Evolutionary conservation across 2,797 vertebrate species (phyloP).

Genomic region (Tangara arthus): DNA sequence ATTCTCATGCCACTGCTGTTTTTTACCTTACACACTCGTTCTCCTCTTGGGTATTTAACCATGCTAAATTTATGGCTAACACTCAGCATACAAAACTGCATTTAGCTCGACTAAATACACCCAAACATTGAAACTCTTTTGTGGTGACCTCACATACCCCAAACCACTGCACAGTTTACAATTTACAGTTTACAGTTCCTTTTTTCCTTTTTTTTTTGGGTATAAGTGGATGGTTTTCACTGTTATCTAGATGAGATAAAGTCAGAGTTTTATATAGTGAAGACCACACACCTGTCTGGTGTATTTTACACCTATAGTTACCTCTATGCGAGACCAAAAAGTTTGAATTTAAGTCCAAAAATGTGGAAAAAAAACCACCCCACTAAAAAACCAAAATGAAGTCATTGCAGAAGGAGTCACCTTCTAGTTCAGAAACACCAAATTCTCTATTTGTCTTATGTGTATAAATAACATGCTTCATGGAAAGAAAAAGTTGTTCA

Average conservation of each 20-base stretch:
- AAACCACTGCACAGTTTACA: neutral
- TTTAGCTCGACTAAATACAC: neutral
- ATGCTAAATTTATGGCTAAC: neutral
- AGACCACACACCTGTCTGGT: neutral
- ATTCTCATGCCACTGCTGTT: neutral
- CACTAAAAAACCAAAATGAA: neutral
- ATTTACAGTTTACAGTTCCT: neutral
- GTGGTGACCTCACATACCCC: neutral
- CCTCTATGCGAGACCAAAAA: neutral
- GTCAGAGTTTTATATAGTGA: neutral
- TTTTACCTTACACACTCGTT: neutral
- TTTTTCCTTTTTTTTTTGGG: neutral
- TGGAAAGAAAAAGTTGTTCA: neutral
- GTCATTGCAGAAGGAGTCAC: neutral
- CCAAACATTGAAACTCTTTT: neutral
- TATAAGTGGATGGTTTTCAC: neutral
- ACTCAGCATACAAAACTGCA: neutral
- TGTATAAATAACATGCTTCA: neutral
- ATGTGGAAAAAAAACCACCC: neutral
- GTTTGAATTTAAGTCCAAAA: neutral
- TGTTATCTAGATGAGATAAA: neutral
- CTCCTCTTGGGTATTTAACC: conserved; percentile 13
- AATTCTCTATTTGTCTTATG: neutral
- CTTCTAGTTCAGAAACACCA: neutral
- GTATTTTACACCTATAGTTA: neutral